Evolutionary conservation across 2,888 invertebrate species (phyloP).

Genomic region (Epirrhoe tristata): DNA sequence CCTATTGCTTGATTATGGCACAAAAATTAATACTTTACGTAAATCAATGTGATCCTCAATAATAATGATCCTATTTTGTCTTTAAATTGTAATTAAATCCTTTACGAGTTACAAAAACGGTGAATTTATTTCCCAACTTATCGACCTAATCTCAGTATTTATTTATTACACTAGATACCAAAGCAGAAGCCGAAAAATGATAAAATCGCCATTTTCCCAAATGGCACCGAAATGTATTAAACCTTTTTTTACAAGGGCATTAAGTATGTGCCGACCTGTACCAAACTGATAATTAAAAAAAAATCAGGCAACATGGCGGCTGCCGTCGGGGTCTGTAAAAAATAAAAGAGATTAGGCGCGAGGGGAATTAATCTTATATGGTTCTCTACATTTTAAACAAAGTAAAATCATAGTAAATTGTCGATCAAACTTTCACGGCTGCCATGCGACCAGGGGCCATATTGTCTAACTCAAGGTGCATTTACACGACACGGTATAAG

Average conservation of each 20-base stretch:
- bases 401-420: too few relatives aligned
- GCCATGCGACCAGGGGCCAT: too few relatives aligned
- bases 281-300: slow-evolving; percentile 68
- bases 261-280: slow-evolving; percentile 39
- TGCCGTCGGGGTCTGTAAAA: slow-evolving; percentile 55
- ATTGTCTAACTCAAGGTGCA: too few relatives aligned
- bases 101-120: slow-evolving; percentile 1
- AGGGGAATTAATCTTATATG: not conserved
- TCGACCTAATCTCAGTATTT: slow-evolving; percentile 25
- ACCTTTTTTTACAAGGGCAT: slow-evolving; percentile 27
- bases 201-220: slow-evolving; percentile 41
- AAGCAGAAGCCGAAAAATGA: slow-evolving; percentile 35
- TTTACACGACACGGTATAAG: too few relatives aligned
- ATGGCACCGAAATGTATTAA: slow-evolving; percentile 39
- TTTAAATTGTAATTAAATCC: not conserved
- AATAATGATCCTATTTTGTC: too few relatives aligned
- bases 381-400: slow-evolving; percentile 8
- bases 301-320: slow-evolving; percentile 73
- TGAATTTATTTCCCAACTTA: slow-evolving; percentile 20
- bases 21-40: too few relatives aligned
- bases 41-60: too few relatives aligned
- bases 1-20: too few relatives aligned
- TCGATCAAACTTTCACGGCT: too few relatives aligned
- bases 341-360: slow-evolving; percentile 53
- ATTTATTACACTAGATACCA: slow-evolving; percentile 36